Percentiles rank a stretch among this genome's conserved stretches.
These are phyloP conservation scores for Phalloptychus januarius DNA, from an alignment of 2,797 vertebrate genomes.

Conservation along the genomic window DNA sequence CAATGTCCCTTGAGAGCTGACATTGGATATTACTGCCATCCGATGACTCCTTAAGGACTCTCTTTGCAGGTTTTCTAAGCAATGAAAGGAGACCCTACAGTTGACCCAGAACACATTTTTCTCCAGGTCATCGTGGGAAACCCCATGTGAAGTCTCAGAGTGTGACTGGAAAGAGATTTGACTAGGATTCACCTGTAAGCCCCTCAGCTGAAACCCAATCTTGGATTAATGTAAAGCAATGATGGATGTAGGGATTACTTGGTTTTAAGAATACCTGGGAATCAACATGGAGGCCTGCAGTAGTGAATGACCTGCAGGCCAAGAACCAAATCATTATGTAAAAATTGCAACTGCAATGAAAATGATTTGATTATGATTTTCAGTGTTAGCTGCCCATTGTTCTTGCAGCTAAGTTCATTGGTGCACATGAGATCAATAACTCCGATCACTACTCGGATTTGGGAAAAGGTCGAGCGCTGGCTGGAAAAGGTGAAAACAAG, in stretches of 20 bases:
- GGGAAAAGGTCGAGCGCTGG: constrained; percentile 30
- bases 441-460: constrained; percentile 20
- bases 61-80: neutral
- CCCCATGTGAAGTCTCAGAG: neutral
- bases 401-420: constrained; percentile 30
- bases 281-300: constrained; percentile 14
- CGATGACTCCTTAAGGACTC: neutral
- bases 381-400: neutral
- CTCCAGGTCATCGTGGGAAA: neutral
- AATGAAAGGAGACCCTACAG: neutral
- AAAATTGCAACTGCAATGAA: constrained; percentile 17
- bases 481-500: constrained; percentile 29
- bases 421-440: constrained; percentile 28
- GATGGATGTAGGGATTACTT: neutral
- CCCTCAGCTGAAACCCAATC: neutral
- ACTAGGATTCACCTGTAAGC: neutral
- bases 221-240: constrained; percentile 1
- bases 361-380: constrained; percentile 14
- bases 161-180: neutral
- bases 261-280: constrained; percentile 21
- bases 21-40: neutral
- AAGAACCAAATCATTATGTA: constrained; percentile 55
- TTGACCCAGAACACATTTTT: neutral
- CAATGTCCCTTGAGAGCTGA: neutral
- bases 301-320: constrained; percentile 33